Conservation (phyloP, 2,888 invertebrate genomes). For the Caenorhabditis japonica region DNA sequence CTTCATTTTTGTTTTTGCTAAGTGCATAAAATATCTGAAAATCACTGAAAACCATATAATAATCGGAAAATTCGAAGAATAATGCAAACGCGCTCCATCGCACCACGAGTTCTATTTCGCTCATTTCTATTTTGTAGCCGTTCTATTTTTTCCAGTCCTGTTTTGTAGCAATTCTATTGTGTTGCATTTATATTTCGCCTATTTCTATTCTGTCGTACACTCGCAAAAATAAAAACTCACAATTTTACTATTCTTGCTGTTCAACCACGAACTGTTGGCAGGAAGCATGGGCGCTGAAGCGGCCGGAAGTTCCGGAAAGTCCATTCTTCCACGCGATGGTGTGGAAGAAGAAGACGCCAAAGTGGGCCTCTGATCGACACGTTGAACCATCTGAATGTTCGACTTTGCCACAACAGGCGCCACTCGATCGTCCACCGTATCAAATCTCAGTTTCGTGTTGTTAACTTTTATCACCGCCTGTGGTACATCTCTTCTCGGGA, state of each 20-base stretch:
- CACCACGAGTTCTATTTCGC: too few species aligned
- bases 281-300: constrained; percentile 40
- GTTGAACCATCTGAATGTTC: constrained; percentile 42
- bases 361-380: constrained; percentile 15
- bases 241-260: constrained; percentile 37
- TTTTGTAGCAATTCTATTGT: too few species aligned
- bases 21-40: too few species aligned
- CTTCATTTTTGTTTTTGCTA: too few species aligned
- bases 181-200: too few species aligned
- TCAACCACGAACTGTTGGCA: constrained; percentile 37
- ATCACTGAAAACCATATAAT: too few species aligned
- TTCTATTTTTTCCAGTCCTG: too few species aligned
- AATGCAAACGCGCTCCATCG: too few species aligned
- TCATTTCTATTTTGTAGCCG: too few species aligned
- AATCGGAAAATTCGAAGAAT: too few species aligned
- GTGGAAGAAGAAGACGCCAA: constrained; percentile 2
- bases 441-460: constrained; percentile 38
- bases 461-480: constrained; percentile 45
- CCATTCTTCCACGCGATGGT: constrained; percentile 4
- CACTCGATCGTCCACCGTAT: constrained; percentile 33
- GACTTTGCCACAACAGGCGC: constrained; percentile 26
- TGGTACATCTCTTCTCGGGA: constrained; percentile 26
- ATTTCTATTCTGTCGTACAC: too few species aligned
- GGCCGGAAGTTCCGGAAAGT: constrained; percentile 42
- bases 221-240: too few species aligned